Base-by-base conservation (phyloP, 2,888 invertebrate genomes). In the Mystacides longicornis region DNA sequence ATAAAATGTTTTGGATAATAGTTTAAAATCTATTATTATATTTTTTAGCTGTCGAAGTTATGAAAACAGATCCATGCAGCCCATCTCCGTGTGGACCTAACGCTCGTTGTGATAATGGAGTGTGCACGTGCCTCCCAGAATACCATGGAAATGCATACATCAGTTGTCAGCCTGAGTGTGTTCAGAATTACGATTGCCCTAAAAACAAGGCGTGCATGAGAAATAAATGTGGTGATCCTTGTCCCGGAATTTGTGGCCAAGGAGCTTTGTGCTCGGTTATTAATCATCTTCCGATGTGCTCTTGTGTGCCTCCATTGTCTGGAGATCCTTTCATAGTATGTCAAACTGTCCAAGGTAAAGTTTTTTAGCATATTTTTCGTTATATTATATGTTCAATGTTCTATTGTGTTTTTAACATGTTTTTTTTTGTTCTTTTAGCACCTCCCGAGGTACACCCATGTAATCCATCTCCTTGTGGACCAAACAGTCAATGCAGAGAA, bases 321-420 rank as follows among this genome's bases (percentile, higher is more conserved):
- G 92, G 92, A 56, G 88, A 91, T 75, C 88, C 91, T 21, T 89
- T 89, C 66, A 81, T 79, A 59, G 81, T 80, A 59, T 89, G 89
- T 67, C 76, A 78, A 49, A 78, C 71, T 49, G 75, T 79, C 58
- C 68, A 74, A 66, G 74, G 82, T 78, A 20, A 11, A 7, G 27
- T 7, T 7, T 27, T 27, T 11, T 27, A 7, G 27, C 11, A 27
- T 5, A 27, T 27, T 27, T 11, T 27, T 27, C 5, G 11, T 7
- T 27, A 27, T 27, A 11, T 11, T 11, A 11, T 27, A 7, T 27
- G 27, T 5, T 27, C 5, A 7, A 43, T 43, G 16, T 43, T 11
- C 11, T 43, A 11, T 11, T 43, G 16, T 43, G 18, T 43, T 14
- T 16, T 14, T 18, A 16, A 14, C 5, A 5, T 11, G 7, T 5